Evolutionary conservation across 2,797 vertebrate species (phyloP).

Genomic region (Crypturellus tataupa): DNA sequence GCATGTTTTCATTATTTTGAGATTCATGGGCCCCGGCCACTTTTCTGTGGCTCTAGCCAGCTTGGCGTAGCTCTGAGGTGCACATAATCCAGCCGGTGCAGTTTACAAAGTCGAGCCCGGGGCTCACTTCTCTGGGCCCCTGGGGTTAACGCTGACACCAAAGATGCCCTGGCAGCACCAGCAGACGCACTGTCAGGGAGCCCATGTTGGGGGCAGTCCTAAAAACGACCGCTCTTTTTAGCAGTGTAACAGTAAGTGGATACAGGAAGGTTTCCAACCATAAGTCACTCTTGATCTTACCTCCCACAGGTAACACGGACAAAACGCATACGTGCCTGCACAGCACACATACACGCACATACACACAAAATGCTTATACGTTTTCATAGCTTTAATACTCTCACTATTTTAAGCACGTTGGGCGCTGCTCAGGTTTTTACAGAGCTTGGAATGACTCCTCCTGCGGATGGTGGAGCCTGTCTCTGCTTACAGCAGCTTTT

Average conservation of each 20-base stretch:
- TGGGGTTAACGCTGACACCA: accelerated
- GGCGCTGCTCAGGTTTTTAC: not conserved
- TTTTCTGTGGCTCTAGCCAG: not conserved
- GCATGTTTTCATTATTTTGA: not conserved
- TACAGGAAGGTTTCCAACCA: accelerated
- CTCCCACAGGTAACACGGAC: accelerated
- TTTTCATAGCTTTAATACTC: not conserved
- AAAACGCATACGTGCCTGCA: not conserved
- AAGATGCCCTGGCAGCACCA: not conserved
- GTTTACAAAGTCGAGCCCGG: not conserved
- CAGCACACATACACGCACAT: too few species aligned
- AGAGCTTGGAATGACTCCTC: not conserved
- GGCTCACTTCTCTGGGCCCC: not conserved
- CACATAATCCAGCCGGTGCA: accelerated
- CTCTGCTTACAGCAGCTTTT: not conserved
- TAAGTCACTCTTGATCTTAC: not conserved
- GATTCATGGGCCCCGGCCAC: accelerated
- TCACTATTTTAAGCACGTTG: not conserved
- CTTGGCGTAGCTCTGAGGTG: accelerated
- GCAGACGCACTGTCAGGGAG: not conserved
- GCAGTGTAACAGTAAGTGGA: not conserved
- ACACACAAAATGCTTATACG: not conserved
- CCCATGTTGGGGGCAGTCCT: not conserved
- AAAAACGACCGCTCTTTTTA: not conserved
- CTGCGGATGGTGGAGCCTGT: accelerated